Evolutionary conservation across 1,140 invertebrate species (phyloP), one percentile per base, ranked within the genome.

Genomic region (Drosophila kanapiae): DNA sequence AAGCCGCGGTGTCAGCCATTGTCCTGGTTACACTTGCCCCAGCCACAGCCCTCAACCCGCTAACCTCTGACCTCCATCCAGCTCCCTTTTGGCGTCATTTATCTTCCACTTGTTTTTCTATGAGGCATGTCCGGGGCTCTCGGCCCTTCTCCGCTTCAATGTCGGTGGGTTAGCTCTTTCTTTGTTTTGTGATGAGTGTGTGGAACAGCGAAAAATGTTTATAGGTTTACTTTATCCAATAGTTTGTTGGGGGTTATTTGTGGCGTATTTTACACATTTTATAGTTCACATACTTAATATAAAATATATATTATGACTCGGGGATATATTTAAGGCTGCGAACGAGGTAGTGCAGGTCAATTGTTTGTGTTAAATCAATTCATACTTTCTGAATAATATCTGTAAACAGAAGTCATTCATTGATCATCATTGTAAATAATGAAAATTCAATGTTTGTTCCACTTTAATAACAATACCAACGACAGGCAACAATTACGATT

Each of bases 1-100:
- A 35, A 27, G 51, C 7, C 37, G 31, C 42, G 29, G 54, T 47
- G 72, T 76, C 80, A 78, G 75, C 60, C 63, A 79, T 75, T 75
- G 80, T 75, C 80, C 69, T 78, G 68, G 57, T 63, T 72, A 75
- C 23, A 48, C 27, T 18, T 13, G 2, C 51, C 49, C 45, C 47
- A 29, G 47, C 45, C 27, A 14, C 47, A 53, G 9, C 29, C 11
- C 42, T 33, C 38, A 37, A 27, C 35, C 38, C 75, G 9, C 43
- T 18, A 35, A 56, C 63, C 51, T 70, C 51, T 59, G 23, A 14
- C 67, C 65, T 29, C 35, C 35, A 31, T 9, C 27, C 48, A 13
- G 7, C 42, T 31, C 33, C 75, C 33, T 40, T 23, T 57, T 68
- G 59, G 51, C 42, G 53, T 53, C 48, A 53, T 40, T 62, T 62